A percentile compares a stretch with the other conserved stretches of the same genome.
Evolutionary conservation across 2,888 invertebrate species (phyloP).

Genomic region (Eustalomyia histrio): DNA sequence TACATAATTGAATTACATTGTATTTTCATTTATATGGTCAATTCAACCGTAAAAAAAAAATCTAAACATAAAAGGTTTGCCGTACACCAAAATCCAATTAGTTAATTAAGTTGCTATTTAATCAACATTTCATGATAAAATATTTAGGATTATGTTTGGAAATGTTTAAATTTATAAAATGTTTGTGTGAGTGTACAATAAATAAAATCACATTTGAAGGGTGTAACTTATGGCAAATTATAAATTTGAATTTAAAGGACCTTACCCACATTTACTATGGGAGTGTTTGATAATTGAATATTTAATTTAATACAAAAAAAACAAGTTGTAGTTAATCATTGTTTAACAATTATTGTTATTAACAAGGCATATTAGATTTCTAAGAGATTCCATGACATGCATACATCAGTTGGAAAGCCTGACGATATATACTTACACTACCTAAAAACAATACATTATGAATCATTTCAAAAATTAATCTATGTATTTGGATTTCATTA

Average conservation of each 20-base stretch:
- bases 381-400: no score
- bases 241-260: slow-evolving; percentile 16
- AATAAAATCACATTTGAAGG: slow-evolving; percentile 1
- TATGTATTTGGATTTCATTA: no score
- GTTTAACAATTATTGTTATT: no score
- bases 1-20: slow-evolving; percentile 7
- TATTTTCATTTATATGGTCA: background rate
- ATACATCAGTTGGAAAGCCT: no score
- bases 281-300: slow-evolving; percentile 9
- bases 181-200: background rate
- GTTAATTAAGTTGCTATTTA: slow-evolving; percentile 71
- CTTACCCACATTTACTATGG: slow-evolving; percentile 7
- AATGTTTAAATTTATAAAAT: background rate
- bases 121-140: slow-evolving; percentile 46
- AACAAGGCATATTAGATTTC: no score
- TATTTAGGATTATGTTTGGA: slow-evolving; percentile 27
- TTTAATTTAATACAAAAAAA: background rate
- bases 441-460: no score
- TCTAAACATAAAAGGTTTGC: slow-evolving; percentile 25
- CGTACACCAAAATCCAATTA: slow-evolving; percentile 69
- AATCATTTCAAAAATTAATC: no score
- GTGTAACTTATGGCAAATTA: background rate
- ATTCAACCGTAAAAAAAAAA: background rate
- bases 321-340: no score
- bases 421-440: no score